phyloP scores from a whole-genome alignment of 2,888 invertebrate genomes.

The Lypha dubia region DNA sequence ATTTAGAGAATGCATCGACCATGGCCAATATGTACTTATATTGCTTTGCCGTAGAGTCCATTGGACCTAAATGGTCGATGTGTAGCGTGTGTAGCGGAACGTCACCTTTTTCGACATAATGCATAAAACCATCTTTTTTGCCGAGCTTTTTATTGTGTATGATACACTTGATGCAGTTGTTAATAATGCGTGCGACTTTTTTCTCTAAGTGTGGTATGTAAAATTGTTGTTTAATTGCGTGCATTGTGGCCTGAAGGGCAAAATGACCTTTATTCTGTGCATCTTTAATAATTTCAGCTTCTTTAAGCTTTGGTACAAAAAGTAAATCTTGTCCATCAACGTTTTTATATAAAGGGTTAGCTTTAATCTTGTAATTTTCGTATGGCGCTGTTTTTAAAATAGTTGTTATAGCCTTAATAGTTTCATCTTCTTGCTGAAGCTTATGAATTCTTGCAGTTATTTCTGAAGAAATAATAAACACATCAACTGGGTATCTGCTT shows the following conservation, averaged over 20 bases:
- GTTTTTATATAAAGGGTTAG: no score
- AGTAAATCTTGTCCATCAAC: neutral
- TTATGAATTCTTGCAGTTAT: slow-evolving; percentile 59
- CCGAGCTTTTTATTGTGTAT: slow-evolving; percentile 75
- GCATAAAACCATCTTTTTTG: slow-evolving; percentile 70
- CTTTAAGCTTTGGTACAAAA: no score
- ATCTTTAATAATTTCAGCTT: neutral
- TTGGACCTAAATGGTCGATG: slow-evolving; percentile 79
- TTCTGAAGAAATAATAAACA: no score
- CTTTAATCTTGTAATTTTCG: slow-evolving; percentile 63
- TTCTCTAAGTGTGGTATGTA: slow-evolving; percentile 72
- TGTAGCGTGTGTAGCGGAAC: slow-evolving; percentile 77
- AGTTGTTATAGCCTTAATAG: slow-evolving; percentile 64
- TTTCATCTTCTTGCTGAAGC: slow-evolving; percentile 59
- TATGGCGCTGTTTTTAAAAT: slow-evolving; percentile 45
- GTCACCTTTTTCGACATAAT: slow-evolving; percentile 76
- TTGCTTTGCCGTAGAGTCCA: slow-evolving; percentile 63
- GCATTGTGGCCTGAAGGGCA: no score
- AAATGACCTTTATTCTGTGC: no score
- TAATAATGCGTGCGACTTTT: slow-evolving; percentile 36
- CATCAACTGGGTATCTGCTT: no score
- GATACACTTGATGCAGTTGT: slow-evolving; percentile 50
- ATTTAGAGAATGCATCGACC: no score
- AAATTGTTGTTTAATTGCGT: neutral
- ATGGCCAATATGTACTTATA: slow-evolving; percentile 42